phyloP scores from a whole-genome alignment of 2,113 vertebrate species.

The Xenopus laevis region DNA sequence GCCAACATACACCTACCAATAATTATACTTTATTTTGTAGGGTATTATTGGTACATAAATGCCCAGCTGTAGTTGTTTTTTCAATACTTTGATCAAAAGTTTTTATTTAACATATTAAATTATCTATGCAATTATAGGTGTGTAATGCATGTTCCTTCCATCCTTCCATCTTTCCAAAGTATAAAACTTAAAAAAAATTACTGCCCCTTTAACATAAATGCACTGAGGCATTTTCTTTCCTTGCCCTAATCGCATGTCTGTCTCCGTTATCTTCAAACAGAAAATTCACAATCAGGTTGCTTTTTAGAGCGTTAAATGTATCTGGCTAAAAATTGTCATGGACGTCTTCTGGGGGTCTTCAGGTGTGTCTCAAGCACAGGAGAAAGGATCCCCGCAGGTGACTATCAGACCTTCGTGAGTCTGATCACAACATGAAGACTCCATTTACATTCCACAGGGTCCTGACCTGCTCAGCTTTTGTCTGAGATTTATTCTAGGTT shows the following conservation, averaged over 20 bases:
- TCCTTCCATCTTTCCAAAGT: too few relatives aligned
- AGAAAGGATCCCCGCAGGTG: conserved; percentile 64
- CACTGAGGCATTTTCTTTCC: background rate
- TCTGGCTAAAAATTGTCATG: conserved; percentile 62
- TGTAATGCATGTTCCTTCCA: too few relatives aligned
- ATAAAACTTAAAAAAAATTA: too few relatives aligned
- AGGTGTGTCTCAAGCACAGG: conserved; percentile 69
- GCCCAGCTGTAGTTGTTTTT: too few relatives aligned
- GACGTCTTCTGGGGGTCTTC: conserved; percentile 65
- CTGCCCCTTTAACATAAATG: background rate
- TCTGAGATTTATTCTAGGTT: conserved; percentile 63
- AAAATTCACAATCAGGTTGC: conserved; percentile 64
- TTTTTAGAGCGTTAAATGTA: conserved; percentile 87
- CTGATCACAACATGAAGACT: conserved; percentile 71
- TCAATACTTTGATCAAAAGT: too few relatives aligned
- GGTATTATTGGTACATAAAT: too few relatives aligned
- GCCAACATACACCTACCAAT: too few relatives aligned
- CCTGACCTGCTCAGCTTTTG: conserved; percentile 43
- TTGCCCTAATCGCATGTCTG: conserved; percentile 67
- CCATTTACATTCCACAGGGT: conserved; percentile 85
- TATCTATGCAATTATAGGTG: too few relatives aligned
- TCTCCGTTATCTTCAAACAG: conserved; percentile 79
- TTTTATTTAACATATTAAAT: too few relatives aligned
- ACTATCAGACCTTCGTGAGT: conserved; percentile 63
- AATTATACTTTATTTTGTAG: too few relatives aligned